Base-by-base conservation (phyloP, 2,113 vertebrate species). In the Cairina moschata region DNA sequence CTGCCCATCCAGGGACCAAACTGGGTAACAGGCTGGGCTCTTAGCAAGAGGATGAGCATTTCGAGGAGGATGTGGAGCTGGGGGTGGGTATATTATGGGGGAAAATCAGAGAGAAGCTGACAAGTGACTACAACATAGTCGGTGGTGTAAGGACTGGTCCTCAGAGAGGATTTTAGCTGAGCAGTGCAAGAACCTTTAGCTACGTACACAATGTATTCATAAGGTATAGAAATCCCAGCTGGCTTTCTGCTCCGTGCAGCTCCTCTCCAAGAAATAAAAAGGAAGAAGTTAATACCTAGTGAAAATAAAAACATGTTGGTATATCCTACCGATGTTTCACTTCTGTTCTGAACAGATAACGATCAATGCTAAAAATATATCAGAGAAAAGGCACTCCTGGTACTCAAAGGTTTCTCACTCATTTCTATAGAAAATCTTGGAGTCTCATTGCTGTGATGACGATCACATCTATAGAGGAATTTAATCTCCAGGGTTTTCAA, bases 1-100 rank as follows among this genome's bases (percentile, higher is more conserved):
- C 90, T 94, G 76, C 42, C 77, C 54, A 42, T 54, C 84, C 82
- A 56, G 38, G 93, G 82, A 90, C 52, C 76, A 84, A 86, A 67
- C 91, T 83, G 71, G 82, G 67, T 71, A 81, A 83, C 2, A 88
- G 56, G 66, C 72, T 59, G 34, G 36, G 81, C 84, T 91, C 66
- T 76, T 82, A 92, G 83, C 46, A 91, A 91, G 2, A 4, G 56
- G 54, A 54, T 68, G 73, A 89, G 44, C 60, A 50, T 76, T 85
- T 79, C 0, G 2, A 86, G 36, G 55, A 46, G 28, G 21, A 12
- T 69, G 50, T 50, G 31, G n/a, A 38, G 16, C 26, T 17, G 34
- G 28, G 9, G 59, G 68, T 56, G 23, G 67, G 83, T 77, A 38
- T 31, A 55, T 42, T 52, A 80, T 5, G 22, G 59, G 22, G 4